These are phyloP conservation scores for Baccha elongata DNA, from an alignment of 2,888 invertebrate genomes.

Conservation along the genomic window DNA sequence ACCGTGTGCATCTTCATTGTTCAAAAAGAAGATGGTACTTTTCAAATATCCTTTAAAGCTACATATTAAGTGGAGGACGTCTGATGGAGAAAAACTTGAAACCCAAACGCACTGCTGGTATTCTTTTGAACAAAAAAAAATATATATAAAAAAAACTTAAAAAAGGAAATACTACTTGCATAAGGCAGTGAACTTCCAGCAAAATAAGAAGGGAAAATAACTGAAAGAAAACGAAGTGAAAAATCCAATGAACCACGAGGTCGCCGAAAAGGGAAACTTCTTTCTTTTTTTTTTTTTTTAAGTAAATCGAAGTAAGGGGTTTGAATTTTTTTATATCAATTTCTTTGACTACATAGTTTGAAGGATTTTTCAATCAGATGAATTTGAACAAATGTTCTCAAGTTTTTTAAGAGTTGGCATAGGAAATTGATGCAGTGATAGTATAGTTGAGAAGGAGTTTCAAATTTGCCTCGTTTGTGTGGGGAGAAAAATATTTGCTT, in stretches of 20 bases:
- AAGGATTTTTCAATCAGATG: constrained; percentile 71
- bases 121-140: constrained; percentile 34
- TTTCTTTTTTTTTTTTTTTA: too few relatives aligned
- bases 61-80: constrained; percentile 57
- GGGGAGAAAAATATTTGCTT: too few relatives aligned
- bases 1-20: constrained; percentile 14
- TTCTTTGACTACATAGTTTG: constrained; percentile 54
- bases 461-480: too few relatives aligned
- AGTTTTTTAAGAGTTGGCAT: constrained; percentile 26
- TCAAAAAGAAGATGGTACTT: constrained; percentile 19
- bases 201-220: background rate
- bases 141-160: background rate
- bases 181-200: constrained; percentile 59
- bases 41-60: constrained; percentile 56
- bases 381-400: constrained; percentile 69
- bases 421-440: constrained; percentile 4
- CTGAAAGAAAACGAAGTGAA: constrained; percentile 13
- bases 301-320: constrained; percentile 41
- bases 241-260: constrained; percentile 30
- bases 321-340: background rate
- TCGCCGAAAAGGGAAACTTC: constrained; percentile 17
- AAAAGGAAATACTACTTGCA: constrained; percentile 56
- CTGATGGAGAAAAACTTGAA: constrained; percentile 29
- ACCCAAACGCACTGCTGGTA: constrained; percentile 56
- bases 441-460: too few relatives aligned